Evolutionary conservation across 2,797 vertebrate species (phyloP).

Genomic region (Cirrhinus molitorella): DNA sequence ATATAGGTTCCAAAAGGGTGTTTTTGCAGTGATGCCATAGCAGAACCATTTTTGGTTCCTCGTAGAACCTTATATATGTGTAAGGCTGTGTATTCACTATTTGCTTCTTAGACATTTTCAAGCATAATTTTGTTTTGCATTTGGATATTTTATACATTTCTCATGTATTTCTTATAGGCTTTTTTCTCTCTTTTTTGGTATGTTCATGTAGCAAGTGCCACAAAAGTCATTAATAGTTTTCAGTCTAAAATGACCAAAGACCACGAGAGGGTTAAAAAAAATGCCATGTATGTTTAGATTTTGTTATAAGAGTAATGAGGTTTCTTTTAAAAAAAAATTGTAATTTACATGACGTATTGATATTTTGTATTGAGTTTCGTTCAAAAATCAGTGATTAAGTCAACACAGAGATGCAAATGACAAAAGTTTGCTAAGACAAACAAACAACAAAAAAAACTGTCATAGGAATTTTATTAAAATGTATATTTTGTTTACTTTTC

Average conservation of each 20-base stretch:
- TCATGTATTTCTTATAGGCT: too few relatives aligned
- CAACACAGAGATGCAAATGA: not conserved
- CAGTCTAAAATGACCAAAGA: not conserved
- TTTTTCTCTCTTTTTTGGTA: too few relatives aligned
- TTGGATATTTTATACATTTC: too few relatives aligned
- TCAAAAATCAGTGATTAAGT: not conserved
- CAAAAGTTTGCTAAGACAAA: not conserved
- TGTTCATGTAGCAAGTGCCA: too few relatives aligned
- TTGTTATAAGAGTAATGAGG: not conserved
- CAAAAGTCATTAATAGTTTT: too few relatives aligned
- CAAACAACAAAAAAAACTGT: not conserved
- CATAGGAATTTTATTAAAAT: not conserved
- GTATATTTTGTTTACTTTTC: not conserved
- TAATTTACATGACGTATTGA: not conserved
- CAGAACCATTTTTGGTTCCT: too few relatives aligned
- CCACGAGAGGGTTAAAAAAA: not conserved
- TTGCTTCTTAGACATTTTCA: too few relatives aligned
- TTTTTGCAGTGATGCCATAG: too few relatives aligned
- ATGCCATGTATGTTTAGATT: not conserved
- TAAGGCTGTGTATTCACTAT: too few relatives aligned
- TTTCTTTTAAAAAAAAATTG: not conserved
- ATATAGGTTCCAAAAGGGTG: too few relatives aligned
- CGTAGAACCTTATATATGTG: too few relatives aligned
- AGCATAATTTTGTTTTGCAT: too few relatives aligned
- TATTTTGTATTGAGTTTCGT: not conserved